A percentile compares a stretch with the other conserved stretches of the same genome.
Evolutionary conservation across 2,888 invertebrate genomes (phyloP).

Genomic region (Liposcelis brunnea): DNA sequence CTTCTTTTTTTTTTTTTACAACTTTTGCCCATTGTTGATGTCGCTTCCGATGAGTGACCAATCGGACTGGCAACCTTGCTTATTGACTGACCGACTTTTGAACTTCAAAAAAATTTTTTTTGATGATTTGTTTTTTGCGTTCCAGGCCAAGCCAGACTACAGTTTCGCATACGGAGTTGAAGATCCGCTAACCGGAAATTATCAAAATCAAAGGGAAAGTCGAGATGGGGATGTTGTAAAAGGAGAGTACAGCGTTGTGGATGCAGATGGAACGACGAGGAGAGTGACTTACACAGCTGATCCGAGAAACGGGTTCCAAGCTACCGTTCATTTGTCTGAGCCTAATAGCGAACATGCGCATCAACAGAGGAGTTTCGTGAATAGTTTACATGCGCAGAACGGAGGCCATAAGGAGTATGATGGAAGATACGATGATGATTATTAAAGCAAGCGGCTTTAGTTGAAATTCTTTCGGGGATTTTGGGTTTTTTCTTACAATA

Average conservation of each 20-base stretch:
- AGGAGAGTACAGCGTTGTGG: constrained; percentile 55
- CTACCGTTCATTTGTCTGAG: constrained; percentile 19
- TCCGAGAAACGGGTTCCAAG: constrained; percentile 55
- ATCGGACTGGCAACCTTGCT: too few relatives aligned
- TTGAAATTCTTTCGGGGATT: neutral
- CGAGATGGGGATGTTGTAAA: constrained; percentile 53
- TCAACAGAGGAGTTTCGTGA: constrained; percentile 3
- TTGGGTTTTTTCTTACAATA: too few relatives aligned
- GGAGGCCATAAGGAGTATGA: neutral
- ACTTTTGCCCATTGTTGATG: too few relatives aligned
- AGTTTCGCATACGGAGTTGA: constrained; percentile 59
- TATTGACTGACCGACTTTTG: too few relatives aligned
- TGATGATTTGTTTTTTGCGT: constrained; percentile 13
- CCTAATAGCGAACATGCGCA: constrained; percentile 2
- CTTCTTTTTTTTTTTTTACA: too few relatives aligned
- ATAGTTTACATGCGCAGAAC: neutral
- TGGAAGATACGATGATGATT: constrained; percentile 5
- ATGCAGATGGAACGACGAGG: constrained; percentile 55
- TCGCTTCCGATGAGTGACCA: too few relatives aligned
- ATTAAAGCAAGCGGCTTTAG: neutral
- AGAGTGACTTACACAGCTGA: constrained; percentile 59
- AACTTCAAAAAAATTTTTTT: too few relatives aligned
- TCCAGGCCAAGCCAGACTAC: constrained; percentile 56
- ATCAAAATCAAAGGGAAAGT: constrained; percentile 52
- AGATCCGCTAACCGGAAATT: constrained; percentile 52